Base-by-base conservation (phyloP, 2,888 invertebrate species). In the Aquatica leii region DNA sequence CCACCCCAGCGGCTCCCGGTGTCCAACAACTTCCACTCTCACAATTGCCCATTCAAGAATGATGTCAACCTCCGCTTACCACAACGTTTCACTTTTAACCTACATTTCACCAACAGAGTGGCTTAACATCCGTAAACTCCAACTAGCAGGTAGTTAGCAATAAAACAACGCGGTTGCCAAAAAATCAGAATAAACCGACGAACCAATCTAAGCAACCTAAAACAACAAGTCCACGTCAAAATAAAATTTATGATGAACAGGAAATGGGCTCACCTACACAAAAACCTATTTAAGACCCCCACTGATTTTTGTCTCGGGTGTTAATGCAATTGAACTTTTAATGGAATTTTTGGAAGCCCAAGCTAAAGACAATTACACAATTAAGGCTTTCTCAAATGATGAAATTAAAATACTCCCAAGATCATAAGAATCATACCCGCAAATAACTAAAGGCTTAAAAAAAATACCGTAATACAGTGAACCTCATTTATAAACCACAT, bases 331-430 rank as follows among this genome's bases (percentile, higher is more conserved):
- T 20, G 35, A 57, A 57, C 56, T 49, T 57, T 57, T 55, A 46
- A 55, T 46, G 46, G 15, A 46, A 55, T 55, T 55, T 24, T 46
- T 55, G 46, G 55, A 55, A 55, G 46, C 43, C 41, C 11, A 43
- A 55, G 55, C 55, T 31, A 55, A 55, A 24, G 55, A 55, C 31
- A 55, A 55, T 21, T 43, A 46, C 55, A 55, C 55, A 55, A 55
- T 55, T 55, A 55, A 55, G 31, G 55, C 46, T 46, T 34, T 55
- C 43, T 46, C 46, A 24, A 55, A 46, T 24, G 46, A 46, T 21
- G 15, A 24, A 46, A 43, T 55, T 24, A 55, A 55, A 46, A 43
- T 55, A 55, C 43, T 55, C 46, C 24, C 46, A 55, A 24, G 46
- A 55, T 43, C 55, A 55, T n/a, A 24, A 55, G 17, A 55, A 55